These are phyloP conservation scores for Petromus typicus DNA, from an alignment of 2,113 vertebrate genomes.

Conservation along the genomic window DNA sequence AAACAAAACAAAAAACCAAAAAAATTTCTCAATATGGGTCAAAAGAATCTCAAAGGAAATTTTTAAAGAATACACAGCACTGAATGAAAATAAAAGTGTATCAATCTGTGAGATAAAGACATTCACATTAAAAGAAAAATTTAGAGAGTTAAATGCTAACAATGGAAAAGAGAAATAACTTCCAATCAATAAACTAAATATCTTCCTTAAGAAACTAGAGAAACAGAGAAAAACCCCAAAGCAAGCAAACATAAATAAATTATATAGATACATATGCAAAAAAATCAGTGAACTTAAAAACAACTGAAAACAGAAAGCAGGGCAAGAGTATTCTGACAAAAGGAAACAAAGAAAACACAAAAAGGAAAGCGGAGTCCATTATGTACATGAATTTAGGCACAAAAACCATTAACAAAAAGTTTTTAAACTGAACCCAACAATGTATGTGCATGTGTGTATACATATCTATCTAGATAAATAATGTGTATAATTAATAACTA, in stretches of 20 bases:
- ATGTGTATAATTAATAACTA: neutral
- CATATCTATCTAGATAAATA: neutral
- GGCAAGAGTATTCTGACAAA: neutral
- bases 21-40: neutral
- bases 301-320: neutral
- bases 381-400: neutral
- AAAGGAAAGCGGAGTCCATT: neutral
- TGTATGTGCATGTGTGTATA: neutral
- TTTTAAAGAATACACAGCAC: neutral
- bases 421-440: neutral
- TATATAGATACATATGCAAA: neutral
- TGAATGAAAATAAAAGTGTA: neutral
- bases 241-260: neutral
- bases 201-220: neutral
- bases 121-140: neutral
- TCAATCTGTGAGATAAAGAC: neutral
- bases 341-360: conserved; percentile 40
- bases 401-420: conserved; percentile 49
- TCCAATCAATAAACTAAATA: neutral
- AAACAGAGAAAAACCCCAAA: neutral
- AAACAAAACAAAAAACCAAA: neutral
- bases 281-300: neutral
- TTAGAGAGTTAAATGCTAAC: neutral
- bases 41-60: neutral
- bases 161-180: neutral